Percentiles rank a stretch among this genome's conserved stretches.
Evolutionary conservation across 2,797 vertebrate genomes (phyloP).

Genomic region (Sebastolobus alascanus): DNA sequence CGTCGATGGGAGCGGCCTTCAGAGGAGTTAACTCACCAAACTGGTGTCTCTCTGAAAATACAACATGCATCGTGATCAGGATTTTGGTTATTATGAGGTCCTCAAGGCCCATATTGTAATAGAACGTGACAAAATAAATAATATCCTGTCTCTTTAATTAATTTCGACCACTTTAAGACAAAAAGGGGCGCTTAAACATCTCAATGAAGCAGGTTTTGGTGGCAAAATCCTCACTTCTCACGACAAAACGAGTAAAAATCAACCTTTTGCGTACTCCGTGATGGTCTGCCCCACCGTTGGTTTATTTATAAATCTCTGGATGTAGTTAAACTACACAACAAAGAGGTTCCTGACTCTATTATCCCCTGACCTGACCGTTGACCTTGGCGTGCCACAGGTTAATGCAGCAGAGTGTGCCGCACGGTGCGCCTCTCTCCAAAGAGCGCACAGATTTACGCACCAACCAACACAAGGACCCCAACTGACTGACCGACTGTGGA

Average conservation of each 20-base stretch:
- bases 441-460: constrained; percentile 32
- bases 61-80: not conserved
- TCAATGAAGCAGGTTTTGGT: not conserved
- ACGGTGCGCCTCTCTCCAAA: constrained; percentile 9
- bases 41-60: not conserved
- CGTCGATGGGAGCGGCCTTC: not conserved
- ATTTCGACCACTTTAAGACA: not conserved
- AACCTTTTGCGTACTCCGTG: not conserved
- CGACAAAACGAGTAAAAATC: not conserved
- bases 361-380: constrained; percentile 22
- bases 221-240: too few species aligned
- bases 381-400: constrained; percentile 32
- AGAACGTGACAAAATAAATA: too few species aligned
- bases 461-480: fast-evolving
- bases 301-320: too few species aligned
- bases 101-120: too few species aligned
- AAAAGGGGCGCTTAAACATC: not conserved
- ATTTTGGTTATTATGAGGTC: not conserved
- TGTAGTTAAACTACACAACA: not conserved
- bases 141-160: too few species aligned
- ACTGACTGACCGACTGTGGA: fast-evolving
- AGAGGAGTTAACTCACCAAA: not conserved
- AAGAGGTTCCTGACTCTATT: not conserved
- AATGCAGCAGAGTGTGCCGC: too few species aligned
- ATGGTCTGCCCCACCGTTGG: not conserved